Base-by-base conservation (phyloP, 2,888 invertebrate genomes). In the Podotricha telesiphe region DNA sequence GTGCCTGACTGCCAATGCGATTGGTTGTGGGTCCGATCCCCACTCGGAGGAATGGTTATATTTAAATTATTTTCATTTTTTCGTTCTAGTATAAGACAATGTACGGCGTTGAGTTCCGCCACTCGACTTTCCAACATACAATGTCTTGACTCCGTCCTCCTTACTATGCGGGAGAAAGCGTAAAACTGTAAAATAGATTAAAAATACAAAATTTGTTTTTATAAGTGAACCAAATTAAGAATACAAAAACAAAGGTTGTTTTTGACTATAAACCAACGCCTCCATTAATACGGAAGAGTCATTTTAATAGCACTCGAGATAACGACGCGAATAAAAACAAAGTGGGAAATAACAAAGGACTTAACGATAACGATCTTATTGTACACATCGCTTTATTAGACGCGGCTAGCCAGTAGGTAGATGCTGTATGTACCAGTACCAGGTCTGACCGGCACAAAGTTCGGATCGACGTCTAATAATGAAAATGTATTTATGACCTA, bases 401-500 rank as follows among this genome's bases (percentile, higher is more conserved):
- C 40, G 42, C n/a, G n/a, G n/a, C n/a, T n/a, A n/a, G 48, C 56
- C 55, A 17, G 34, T 37, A n/a, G 15, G 4, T 37, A 10, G 7
- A 8, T 37, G 10, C 37, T 37, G 10, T 4, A 37, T 1, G 8
- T 6, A 10, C n/a, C n/a, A n/a, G n/a, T n/a, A n/a, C n/a, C n/a
- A n/a, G n/a, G n/a, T n/a, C n/a, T n/a, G n/a, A 13, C 55, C 55
- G 11, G 55, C 34, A 17, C 56, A 56, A 48, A 62, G 62, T 34
- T 62, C 50, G 64, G 56, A 67, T 65, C 65, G 65, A 78, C 79
- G 75, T 84, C 86, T 90, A 90, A 92, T 91, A 87, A 90, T 89
- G 90, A 91, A 91, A 93, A 91, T 87, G 91, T 92, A 92, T 92
- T 93, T 91, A 93, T 93, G 91, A 93, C 91, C 93, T 93, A 91